phyloP scores from a whole-genome alignment of 2,113 vertebrate species.

The Paramisgurnus dabryanus region DNA sequence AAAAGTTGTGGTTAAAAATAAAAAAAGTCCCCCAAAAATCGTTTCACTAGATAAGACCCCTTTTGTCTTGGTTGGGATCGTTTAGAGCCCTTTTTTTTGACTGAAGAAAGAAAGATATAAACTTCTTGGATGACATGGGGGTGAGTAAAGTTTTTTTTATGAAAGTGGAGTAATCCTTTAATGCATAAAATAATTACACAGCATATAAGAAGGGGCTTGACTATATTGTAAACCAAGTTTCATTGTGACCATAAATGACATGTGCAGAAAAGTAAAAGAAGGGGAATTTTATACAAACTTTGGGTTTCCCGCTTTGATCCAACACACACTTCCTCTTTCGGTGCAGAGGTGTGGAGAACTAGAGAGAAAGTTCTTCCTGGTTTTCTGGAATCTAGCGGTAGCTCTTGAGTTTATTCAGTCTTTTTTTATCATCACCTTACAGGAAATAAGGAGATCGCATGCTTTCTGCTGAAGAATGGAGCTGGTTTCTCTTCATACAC shows the following conservation, averaged over 20 bases:
- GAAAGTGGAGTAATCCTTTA: too few species aligned
- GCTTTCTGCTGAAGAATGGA: conserved; percentile 88
- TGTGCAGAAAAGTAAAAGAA: background rate
- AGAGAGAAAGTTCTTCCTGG: conserved; percentile 36
- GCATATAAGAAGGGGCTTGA: too few species aligned
- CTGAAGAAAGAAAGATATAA: too few species aligned
- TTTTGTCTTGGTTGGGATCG: too few species aligned
- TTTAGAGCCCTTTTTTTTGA: too few species aligned
- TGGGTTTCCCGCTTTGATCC: conserved; percentile 26
- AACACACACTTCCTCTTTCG: conserved; percentile 51
- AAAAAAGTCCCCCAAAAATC: too few species aligned
- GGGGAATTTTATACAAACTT: conserved; percentile 28
- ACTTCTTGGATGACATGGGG: too few species aligned
- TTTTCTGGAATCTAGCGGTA: background rate
- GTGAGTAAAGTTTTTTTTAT: too few species aligned
- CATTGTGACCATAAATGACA: background rate
- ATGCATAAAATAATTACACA: too few species aligned
- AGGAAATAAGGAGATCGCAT: conserved; percentile 87
- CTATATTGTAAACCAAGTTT: too few species aligned
- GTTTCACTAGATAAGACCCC: too few species aligned
- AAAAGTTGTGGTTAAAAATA: too few species aligned
- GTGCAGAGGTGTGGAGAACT: background rate
- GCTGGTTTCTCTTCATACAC: conserved; percentile 92
- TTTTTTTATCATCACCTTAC: conserved; percentile 5
- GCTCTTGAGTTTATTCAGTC: background rate